Evolutionary conservation across 2,888 invertebrate species (phyloP), one percentile per base, ranked within the genome.

Genomic region (Lobophora halterata): DNA sequence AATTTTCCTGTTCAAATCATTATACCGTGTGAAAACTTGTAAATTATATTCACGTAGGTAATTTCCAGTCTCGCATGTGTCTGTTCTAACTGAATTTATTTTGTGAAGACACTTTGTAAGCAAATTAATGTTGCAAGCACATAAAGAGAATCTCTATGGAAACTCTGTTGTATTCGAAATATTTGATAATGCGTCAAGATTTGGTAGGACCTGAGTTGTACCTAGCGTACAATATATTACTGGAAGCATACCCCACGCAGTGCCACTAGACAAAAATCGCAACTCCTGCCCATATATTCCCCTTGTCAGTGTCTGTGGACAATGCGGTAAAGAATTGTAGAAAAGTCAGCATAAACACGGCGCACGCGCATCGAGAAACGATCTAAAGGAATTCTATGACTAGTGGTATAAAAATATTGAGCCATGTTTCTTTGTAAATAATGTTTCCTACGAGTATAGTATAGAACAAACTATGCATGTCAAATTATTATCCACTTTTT

Each of bases 181-280:
- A 41, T 36, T 39, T 33, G 46, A 51, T 49, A 37, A 49, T 39
- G 29, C 32, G 26, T 45, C 23, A 26, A 40, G 49, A 48, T 54
- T 51, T 47, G n/a, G n/a, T 16, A 24, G 18, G 31, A 11, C 25
- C 35, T 30, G 41, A 50, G 51, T 57, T 27, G n/a, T n/a, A n/a
- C n/a, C 27, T 11, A 25, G 33, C 29, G 18, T 33, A 49, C 58
- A 43, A 59, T 62, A 67, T 61, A 69, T 73, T 67, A 71, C 59
- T 60, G 58, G 46, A 53, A 58, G 51, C 52, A 44, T 74, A 71
- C 79, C 82, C 81, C 80, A 81, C 80, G 80, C 81, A 73, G 73
- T 49, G 73, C 52, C 59, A 66, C 75, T 82, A 83, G 83, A 83
- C 85, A 87, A 83, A 86, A 83, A 83, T 85, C 83, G 66, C 73